Conservation (phyloP, 2,797 vertebrate genomes). For the Silurus aristotelis region DNA sequence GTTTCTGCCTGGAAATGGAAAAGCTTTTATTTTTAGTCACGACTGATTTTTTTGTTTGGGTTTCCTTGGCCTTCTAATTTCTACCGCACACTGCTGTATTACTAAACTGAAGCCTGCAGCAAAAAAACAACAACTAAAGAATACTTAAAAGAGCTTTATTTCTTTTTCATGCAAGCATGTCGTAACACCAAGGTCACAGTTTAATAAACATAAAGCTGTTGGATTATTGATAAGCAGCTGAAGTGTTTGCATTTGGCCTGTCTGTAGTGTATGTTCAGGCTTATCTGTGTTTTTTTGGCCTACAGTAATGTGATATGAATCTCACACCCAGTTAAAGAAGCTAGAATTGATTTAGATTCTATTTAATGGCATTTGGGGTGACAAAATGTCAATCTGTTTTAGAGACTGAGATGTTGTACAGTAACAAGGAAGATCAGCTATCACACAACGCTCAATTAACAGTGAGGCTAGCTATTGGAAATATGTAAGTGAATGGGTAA, state of each 20-base stretch:
- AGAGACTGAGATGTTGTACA: neutral
- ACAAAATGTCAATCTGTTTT: constrained; percentile 24
- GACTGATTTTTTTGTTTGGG: constrained; percentile 27
- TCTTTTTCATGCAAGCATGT: neutral
- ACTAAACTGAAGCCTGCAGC: neutral
- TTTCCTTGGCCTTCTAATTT: constrained; percentile 29
- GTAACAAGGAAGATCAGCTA: neutral
- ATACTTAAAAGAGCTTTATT: neutral
- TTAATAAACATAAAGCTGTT: neutral
- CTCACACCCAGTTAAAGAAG: constrained; percentile 26
- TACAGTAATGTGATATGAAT: constrained; percentile 7
- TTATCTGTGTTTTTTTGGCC: neutral
- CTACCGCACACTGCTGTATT: neutral
- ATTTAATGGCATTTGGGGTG: constrained; percentile 32
- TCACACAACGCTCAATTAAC: neutral
- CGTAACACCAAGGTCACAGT: neutral
- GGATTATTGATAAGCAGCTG: constrained; percentile 3
- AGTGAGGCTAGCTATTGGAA: neutral
- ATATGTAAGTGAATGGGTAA: neutral
- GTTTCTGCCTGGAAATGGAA: constrained; percentile 23
- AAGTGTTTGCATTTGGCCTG: constrained; percentile 9
- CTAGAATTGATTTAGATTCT: constrained; percentile 35
- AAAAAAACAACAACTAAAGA: neutral
- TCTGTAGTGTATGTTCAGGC: neutral
- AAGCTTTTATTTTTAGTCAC: constrained; percentile 25